phyloP scores from a whole-genome alignment of 2,113 vertebrate species.

The Phylloscopus trochilus region DNA sequence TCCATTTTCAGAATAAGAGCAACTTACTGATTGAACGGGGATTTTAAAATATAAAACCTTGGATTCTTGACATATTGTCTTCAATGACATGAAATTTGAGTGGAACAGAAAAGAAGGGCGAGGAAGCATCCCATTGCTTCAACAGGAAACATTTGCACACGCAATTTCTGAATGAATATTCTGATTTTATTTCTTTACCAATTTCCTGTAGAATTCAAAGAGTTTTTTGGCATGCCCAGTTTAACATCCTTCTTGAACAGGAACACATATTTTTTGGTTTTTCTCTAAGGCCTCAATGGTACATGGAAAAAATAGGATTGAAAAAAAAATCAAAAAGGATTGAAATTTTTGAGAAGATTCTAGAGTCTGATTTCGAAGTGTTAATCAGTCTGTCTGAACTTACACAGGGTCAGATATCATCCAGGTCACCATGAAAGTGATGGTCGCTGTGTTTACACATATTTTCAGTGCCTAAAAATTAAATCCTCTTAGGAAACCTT shows the following conservation, averaged over 20 bases:
- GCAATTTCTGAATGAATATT: neutral
- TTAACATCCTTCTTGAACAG: neutral
- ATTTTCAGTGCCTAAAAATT: neutral
- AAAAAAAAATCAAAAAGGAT: neutral
- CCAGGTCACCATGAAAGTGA: neutral
- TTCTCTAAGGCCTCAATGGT: neutral
- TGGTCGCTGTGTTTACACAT: neutral
- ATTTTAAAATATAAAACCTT: neutral
- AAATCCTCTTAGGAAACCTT: neutral
- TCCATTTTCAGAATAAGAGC: neutral
- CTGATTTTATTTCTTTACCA: neutral
- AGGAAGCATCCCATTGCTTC: neutral
- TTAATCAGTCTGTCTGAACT: neutral
- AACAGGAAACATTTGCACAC: neutral
- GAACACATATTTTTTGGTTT: neutral
- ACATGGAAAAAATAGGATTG: neutral
- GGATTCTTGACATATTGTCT: neutral
- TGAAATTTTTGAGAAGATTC: neutral
- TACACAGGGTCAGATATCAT: neutral
- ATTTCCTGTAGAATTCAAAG: neutral
- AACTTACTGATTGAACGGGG: neutral
- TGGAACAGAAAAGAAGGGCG: neutral
- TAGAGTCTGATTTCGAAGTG: neutral
- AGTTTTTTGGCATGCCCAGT: neutral
- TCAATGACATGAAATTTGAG: neutral